A percentile compares a stretch with the other conserved stretches of the same genome.
phyloP scores from a whole-genome alignment of 2,888 invertebrate genomes.

The Metellina segmentata region DNA sequence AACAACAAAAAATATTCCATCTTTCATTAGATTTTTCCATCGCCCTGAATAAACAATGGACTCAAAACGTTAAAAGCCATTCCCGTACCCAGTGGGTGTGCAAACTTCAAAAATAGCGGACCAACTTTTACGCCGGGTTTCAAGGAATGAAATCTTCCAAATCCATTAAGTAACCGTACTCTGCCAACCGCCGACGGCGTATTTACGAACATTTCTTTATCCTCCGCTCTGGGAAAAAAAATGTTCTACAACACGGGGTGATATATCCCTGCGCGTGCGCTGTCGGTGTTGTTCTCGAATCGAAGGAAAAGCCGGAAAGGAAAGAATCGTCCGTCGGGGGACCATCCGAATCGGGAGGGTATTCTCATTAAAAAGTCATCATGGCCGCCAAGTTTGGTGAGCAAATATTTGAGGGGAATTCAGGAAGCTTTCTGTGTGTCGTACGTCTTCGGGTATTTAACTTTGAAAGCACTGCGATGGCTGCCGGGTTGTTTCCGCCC shows the following conservation, averaged over 20 bases:
- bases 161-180: slow-evolving; percentile 61
- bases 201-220: slow-evolving; percentile 51
- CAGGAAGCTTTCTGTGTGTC: slow-evolving; percentile 15
- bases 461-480: slow-evolving; percentile 37
- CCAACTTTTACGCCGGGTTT: neutral
- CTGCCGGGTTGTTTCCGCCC: slow-evolving; percentile 21
- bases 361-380: slow-evolving; percentile 65
- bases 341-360: slow-evolving; percentile 3
- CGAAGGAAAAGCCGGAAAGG: neutral
- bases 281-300: neutral
- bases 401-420: slow-evolving; percentile 58
- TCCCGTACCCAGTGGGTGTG: neutral
- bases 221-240: neutral
- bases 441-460: slow-evolving; percentile 42
- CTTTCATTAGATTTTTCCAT: neutral
- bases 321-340: neutral
- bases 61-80: neutral
- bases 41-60: neutral
- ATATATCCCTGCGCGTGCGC: slow-evolving; percentile 30
- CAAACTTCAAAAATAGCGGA: slow-evolving; percentile 20
- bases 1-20: neutral
- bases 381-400: slow-evolving; percentile 58
- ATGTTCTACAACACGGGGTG: neutral
- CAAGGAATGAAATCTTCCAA: slow-evolving; percentile 56
- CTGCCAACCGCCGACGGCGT: slow-evolving; percentile 45